phyloP scores from a whole-genome alignment of 2,797 vertebrate genomes.

The Oophaga sylvatica region DNA sequence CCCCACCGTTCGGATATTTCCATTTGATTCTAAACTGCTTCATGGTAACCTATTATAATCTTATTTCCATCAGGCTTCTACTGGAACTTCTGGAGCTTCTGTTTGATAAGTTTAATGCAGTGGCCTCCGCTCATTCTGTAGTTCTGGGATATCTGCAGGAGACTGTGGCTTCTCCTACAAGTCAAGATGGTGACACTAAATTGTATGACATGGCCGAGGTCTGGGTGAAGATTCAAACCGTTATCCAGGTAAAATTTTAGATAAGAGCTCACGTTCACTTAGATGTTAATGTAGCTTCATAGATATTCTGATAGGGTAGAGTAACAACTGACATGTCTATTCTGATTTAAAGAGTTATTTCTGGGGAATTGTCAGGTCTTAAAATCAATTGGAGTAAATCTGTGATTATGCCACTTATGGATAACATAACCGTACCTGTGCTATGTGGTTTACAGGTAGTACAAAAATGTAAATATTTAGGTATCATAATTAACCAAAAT shows the following conservation, averaged over 20 bases:
- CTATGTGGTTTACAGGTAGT: no score
- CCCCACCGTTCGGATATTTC: no score
- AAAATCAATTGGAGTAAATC: no score
- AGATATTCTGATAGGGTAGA: background rate
- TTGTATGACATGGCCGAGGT: conserved; percentile 97
- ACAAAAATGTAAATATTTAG: no score
- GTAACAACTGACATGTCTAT: background rate
- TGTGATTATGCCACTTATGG: no score
- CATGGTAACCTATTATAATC: conserved; percentile 53
- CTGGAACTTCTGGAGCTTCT: conserved; percentile 93
- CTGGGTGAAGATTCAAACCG: conserved; percentile 95
- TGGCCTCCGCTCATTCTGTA: conserved; percentile 88
- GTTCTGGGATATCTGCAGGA: conserved; percentile 89
- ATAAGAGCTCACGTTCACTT: background rate
- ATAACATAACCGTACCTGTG: no score
- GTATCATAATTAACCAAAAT: no score
- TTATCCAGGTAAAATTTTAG: conserved; percentile 84
- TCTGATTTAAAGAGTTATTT: background rate
- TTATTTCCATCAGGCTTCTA: conserved; percentile 78
- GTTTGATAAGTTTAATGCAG: conserved; percentile 96
- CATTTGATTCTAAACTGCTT: background rate
- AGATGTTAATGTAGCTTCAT: background rate
- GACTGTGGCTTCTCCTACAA: conserved; percentile 77
- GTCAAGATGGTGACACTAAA: conserved; percentile 86
- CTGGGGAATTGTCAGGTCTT: no score